These are phyloP conservation scores for Sesia apiformis DNA, from an alignment of 2,888 invertebrate genomes.

Conservation along the genomic window DNA sequence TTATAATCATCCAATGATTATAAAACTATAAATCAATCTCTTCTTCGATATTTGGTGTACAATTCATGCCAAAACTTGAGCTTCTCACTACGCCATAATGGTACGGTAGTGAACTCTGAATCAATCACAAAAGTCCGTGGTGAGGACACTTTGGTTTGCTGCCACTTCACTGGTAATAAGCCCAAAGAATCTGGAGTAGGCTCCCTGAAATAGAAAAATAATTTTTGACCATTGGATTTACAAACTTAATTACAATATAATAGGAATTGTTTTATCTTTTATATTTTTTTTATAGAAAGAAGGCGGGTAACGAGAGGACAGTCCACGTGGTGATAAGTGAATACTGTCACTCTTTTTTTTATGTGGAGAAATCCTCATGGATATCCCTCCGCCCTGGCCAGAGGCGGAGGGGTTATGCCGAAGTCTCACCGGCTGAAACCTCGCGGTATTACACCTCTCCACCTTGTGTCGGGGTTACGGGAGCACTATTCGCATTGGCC, in stretches of 20 bases:
- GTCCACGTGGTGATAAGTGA: too few species aligned
- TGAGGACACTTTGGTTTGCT: constrained; percentile 18
- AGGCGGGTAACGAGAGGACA: too few species aligned
- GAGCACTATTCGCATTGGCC: too few species aligned
- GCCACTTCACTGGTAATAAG: constrained; percentile 37
- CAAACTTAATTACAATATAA: not conserved
- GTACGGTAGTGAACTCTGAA: constrained; percentile 23
- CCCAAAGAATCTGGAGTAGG: constrained; percentile 38
- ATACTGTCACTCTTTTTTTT: too few species aligned
- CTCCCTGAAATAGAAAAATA: constrained; percentile 23
- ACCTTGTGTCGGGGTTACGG: too few species aligned
- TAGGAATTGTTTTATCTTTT: too few species aligned
- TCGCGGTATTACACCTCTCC: not conserved
- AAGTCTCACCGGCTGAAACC: too few species aligned
- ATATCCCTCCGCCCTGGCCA: too few species aligned
- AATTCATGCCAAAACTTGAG: constrained; percentile 33
- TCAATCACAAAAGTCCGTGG: constrained; percentile 39
- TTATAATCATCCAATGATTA: not conserved
- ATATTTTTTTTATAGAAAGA: too few species aligned
- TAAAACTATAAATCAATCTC: constrained; percentile 6
- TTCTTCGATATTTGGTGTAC: constrained; percentile 41
- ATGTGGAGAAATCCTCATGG: too few species aligned
- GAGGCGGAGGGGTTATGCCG: too few species aligned
- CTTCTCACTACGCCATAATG: constrained; percentile 33
- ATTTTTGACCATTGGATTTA: not conserved